Conservation (phyloP, 2,888 invertebrate genomes). For the Machimus atricapillus region DNA sequence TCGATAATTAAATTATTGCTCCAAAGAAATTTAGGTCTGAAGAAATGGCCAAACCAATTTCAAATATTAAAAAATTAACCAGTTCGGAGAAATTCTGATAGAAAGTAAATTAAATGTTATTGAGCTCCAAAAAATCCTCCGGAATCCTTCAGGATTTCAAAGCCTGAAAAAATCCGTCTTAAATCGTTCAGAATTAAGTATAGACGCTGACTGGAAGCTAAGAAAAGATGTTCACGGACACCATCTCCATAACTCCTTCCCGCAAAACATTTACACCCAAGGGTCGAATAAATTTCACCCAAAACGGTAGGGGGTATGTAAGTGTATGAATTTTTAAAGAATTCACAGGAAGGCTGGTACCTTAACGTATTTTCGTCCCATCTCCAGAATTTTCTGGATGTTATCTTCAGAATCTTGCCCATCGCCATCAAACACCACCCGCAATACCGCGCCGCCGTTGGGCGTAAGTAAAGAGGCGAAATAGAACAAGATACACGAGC, state of each 20-base stretch:
- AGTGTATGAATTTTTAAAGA: constrained; percentile 36
- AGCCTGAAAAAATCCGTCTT: neutral
- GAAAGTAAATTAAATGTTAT: neutral
- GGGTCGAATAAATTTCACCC: constrained; percentile 36
- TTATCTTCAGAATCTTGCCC: neutral
- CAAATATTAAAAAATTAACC: neutral
- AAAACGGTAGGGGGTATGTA: neutral
- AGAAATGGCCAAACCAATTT: neutral
- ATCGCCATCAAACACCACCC: neutral
- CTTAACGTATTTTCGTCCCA: neutral
- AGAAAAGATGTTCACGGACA: neutral
- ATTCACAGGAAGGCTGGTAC: neutral
- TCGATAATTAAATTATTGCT: neutral
- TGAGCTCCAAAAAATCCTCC: neutral
- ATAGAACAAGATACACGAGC: neutral
- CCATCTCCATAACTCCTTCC: neutral
- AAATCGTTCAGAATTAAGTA: neutral
- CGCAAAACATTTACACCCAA: neutral
- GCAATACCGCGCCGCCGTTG: neutral
- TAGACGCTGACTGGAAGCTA: neutral
- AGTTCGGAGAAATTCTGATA: neutral
- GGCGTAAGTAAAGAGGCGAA: neutral
- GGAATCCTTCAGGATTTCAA: neutral
- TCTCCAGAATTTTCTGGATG: neutral
- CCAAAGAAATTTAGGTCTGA: neutral